Conservation (phyloP, 2,888 invertebrate species). For the Odontomyia ornata region DNA sequence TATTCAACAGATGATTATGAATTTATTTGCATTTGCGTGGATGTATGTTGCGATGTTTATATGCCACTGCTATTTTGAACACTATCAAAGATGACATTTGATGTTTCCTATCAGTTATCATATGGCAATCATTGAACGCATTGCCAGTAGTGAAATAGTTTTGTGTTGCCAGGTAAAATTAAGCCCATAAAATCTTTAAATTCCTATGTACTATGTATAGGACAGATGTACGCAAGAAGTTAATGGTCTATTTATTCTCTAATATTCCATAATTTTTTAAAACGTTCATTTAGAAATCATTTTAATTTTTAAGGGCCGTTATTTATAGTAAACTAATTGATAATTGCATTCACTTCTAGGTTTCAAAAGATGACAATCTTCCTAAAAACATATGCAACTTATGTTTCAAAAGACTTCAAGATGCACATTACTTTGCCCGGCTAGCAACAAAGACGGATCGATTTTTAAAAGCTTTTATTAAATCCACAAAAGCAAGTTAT, state of each 20-base stretch:
- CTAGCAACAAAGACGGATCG: constrained; percentile 49
- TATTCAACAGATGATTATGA: background rate
- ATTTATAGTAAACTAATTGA: too few species aligned
- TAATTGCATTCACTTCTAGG: constrained; percentile 37
- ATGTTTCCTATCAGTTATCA: too few species aligned
- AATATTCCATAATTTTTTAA: background rate
- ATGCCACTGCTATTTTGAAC: too few species aligned
- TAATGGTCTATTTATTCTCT: background rate
- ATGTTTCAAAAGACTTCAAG: constrained; percentile 48
- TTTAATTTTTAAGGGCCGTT: too few species aligned
- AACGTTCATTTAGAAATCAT: too few species aligned
- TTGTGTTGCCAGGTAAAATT: too few species aligned
- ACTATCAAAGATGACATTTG: too few species aligned
- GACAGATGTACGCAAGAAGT: background rate
- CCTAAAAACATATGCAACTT: constrained; percentile 47
- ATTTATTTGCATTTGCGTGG: background rate
- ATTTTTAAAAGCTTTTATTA: constrained; percentile 46
- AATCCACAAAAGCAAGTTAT: constrained; percentile 29
- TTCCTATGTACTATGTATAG: too few species aligned
- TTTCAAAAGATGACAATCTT: constrained; percentile 44
- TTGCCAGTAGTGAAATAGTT: too few species aligned
- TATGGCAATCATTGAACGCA: background rate
- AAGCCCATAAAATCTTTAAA: too few species aligned
- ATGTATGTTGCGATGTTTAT: too few species aligned
- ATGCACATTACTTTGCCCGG: constrained; percentile 42